A percentile compares a stretch with the other conserved stretches of the same genome.
Conservation (phyloP, 2,888 invertebrate genomes). For the Apotomis betuletana region DNA sequence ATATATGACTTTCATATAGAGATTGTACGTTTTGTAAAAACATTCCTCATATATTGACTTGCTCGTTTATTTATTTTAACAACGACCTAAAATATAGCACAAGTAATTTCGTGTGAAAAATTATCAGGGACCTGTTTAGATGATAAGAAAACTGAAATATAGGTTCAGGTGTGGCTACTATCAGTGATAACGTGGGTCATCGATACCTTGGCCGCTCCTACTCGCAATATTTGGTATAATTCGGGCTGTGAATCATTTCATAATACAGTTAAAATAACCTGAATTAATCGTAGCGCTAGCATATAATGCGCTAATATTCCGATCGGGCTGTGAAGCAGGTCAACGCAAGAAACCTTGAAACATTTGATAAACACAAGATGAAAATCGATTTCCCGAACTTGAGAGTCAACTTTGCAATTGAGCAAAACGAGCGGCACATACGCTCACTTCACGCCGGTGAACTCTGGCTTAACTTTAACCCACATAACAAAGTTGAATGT, state of each 20-base stretch:
- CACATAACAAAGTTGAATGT: conserved; percentile 84
- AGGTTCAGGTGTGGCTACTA: conserved; percentile 75
- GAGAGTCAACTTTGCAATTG: conserved; percentile 78
- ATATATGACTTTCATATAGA: too few relatives aligned
- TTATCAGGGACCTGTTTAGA: conserved; percentile 49
- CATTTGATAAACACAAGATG: conserved; percentile 79
- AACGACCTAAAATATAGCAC: background rate
- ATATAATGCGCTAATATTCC: background rate
- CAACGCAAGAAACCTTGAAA: conserved; percentile 70
- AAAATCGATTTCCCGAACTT: conserved; percentile 81
- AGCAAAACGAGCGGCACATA: conserved; percentile 74
- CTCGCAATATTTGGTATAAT: conserved; percentile 19
- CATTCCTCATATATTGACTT: too few relatives aligned
- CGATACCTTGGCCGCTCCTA: conserved; percentile 41
- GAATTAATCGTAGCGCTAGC: background rate
- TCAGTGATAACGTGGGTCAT: conserved; percentile 52
- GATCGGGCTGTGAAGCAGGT: conserved; percentile 13
- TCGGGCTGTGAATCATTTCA: background rate
- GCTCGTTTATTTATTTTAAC: too few relatives aligned
- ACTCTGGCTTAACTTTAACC: conserved; percentile 84
- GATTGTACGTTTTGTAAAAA: too few relatives aligned
- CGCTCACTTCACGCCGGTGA: conserved; percentile 67
- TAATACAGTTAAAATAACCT: background rate
- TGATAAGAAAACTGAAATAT: conserved; percentile 66
- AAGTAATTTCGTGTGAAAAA: conserved; percentile 60